Conservation (phyloP, 2,888 invertebrate species). For the Mechanitis mazaeus region DNA sequence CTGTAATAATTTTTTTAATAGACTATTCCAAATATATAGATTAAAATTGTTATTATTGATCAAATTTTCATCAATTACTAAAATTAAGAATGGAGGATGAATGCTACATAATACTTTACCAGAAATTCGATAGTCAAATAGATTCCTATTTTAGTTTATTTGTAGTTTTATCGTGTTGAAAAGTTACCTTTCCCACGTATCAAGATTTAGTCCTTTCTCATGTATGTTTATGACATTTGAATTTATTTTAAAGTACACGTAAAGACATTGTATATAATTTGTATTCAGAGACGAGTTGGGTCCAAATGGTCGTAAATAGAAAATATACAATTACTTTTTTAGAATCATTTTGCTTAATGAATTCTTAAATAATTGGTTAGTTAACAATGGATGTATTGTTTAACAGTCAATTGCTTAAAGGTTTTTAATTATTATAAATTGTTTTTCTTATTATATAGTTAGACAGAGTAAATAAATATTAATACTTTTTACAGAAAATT, state of each 20-base stretch:
- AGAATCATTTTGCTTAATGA: slow-evolving; percentile 2
- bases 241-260: neutral
- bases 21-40: neutral
- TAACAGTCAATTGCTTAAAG: neutral
- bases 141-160: slow-evolving; percentile 46
- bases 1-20: too few species aligned
- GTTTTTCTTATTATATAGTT: neutral
- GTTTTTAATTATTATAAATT: neutral
- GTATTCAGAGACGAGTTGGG: neutral
- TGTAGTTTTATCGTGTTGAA: slow-evolving; percentile 42
- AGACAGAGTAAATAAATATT: too few species aligned
- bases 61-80: slow-evolving; percentile 11
- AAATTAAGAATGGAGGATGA: slow-evolving; percentile 6
- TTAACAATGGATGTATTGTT: slow-evolving; percentile 6
- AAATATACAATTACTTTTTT: neutral
- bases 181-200: slow-evolving; percentile 51
- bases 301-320: neutral
- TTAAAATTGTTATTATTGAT: slow-evolving; percentile 11
- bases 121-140: slow-evolving; percentile 41
- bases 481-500: too few species aligned
- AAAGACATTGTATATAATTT: neutral
- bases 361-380: neutral
- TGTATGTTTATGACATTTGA: slow-evolving; percentile 3
- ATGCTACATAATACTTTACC: slow-evolving; percentile 31
- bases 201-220: slow-evolving; percentile 36